Evolutionary conservation across 35 echinoderm and acorn worm species (phyloP), one percentile per base, ranked within the genome.

Genomic region (Lytechinus pictus): DNA sequence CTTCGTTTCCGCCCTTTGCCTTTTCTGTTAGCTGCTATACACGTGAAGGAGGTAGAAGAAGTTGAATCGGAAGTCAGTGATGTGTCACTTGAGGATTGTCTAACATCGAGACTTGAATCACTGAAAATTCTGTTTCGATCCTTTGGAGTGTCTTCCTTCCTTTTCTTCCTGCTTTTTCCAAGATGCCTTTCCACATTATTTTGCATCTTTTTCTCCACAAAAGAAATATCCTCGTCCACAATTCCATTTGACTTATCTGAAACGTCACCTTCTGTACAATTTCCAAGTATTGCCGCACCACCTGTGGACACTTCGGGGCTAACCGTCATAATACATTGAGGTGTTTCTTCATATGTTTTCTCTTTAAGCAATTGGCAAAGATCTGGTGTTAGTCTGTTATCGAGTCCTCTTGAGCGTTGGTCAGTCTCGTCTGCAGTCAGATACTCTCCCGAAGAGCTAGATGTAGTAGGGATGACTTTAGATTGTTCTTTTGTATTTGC

Each of bases 371-470:
- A 52, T 6, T 9, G 16, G 9, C 88, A 13, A 14, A 33, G 10
- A 14, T 90, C 52, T 44, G 52, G 88, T 14, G 88, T 90, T 90
- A 3, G 29, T 10, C 88, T 90, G 29, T 54, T 21, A 6, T 90
- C 28, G 52, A 52, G 13, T 33, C 16, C 19, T 79, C 66, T 79
- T 79, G 88, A 10, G 14, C 44, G 88, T 90, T 8, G 88, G 3
- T 5, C 88, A 29, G 28, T 90, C 54, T 93, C 92, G 28, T 93
- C 54, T 27, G 92, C 92, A 57, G 92, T 93, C 55, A 93, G 9
- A 57, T 93, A 93, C 55, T 93, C 92, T 93, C 53, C 92, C 9
- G 92, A 93, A 10, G 92, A 93, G 92, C 92, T 93, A 2, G 92
- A 57, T 93, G 28, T 93, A 5, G 92, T 28, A 11, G 33, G 33